Evolutionary conservation across 2,797 vertebrate genomes (phyloP), one percentile per base, ranked within the genome.

Genomic region (Lithobates pipiens): DNA sequence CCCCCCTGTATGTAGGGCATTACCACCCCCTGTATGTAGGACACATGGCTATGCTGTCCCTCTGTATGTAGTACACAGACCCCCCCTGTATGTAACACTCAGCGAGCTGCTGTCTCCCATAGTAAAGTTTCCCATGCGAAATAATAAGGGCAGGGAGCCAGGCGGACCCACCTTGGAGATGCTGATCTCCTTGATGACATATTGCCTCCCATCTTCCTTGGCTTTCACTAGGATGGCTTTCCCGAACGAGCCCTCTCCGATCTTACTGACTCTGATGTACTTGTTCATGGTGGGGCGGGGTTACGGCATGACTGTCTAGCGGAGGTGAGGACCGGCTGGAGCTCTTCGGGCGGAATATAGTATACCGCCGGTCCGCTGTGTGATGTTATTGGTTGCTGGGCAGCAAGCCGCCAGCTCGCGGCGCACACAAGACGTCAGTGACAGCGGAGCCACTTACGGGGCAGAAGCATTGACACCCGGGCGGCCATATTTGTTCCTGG

Each of bases 141-240:
- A n/a, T n/a, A 57, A 21, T 11, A 18, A 3, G 5, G 32, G 7
- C 15, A 15, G 29, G 5, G 68, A 46, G 23, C 36, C 63, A 36
- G 77, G 13, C 1, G 65, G 67, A 69, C 93, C 96, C 89, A 99
- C 98, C 93, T 94, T 95, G 77, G 96, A 98, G 90, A 99, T 99
- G 88, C 95, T 96, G 91, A 99, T 99, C 94, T 99, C 98, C 89
- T 99, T 99, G 92, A 99, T 99, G 93, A 99, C 98, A 89, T 97
- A 99, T 11, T 98, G 98, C 75, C 89, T 96, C 69, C 93, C 95
- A 93, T 98, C 95, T 89, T 96, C 94, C 90, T 95, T 97, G 89
- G 97, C 95, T 93, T 95, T 97, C 77, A 99, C 97, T 57, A 99
- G 96, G 91, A 99, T 93, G 54, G 98, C 98, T 91, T 98, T 99